Conservation (phyloP, 2,888 invertebrate species). For the Nephrotoma guestfalica region DNA sequence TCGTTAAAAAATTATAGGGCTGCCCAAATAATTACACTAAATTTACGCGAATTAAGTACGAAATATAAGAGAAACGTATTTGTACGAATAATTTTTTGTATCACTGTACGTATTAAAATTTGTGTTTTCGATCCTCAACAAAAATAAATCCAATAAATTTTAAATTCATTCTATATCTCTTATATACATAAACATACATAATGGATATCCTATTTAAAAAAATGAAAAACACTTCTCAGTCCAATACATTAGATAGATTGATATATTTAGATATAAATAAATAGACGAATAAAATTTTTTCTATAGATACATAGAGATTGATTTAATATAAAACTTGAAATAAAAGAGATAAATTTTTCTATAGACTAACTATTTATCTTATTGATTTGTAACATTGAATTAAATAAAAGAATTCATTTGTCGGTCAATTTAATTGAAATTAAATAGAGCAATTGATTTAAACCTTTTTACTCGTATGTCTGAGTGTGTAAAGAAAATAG, state of each 20-base stretch:
- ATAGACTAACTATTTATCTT: not conserved
- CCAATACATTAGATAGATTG: not conserved
- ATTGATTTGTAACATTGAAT: not conserved
- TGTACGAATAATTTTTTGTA: too few relatives aligned
- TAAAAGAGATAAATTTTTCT: not conserved
- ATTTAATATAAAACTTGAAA: not conserved
- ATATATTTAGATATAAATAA: not conserved
- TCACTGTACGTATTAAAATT: too few relatives aligned
- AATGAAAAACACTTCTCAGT: not conserved
- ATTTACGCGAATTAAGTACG: too few relatives aligned
- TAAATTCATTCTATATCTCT: not conserved
- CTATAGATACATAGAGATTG: not conserved
- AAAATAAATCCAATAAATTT: not conserved
- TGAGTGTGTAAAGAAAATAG: too few relatives aligned
- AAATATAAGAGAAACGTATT: too few relatives aligned
- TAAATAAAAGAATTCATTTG: not conserved
- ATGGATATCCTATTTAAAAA: not conserved
- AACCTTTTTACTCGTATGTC: too few relatives aligned
- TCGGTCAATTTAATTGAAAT: not conserved
- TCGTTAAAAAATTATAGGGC: too few relatives aligned
- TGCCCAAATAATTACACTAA: too few relatives aligned
- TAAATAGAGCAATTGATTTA: not conserved
- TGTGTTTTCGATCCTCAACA: too few relatives aligned
- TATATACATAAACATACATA: not conserved
- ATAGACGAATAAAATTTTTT: not conserved